Base-by-base conservation (phyloP, 2,888 invertebrate genomes). In the Cryptocephalus primarius region DNA sequence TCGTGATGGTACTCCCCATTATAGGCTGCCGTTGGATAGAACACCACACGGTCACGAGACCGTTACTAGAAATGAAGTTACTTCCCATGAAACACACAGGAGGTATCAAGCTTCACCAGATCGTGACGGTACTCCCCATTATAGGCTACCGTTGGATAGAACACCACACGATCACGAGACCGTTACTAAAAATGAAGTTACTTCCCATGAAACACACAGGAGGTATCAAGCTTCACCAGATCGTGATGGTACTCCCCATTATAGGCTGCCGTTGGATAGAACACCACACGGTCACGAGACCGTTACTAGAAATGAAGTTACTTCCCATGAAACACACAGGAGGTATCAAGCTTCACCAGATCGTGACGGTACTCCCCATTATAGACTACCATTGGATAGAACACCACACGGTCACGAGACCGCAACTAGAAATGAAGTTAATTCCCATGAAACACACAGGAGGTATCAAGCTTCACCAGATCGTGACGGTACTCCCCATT, bases 321-420 rank as follows among this genome's bases (percentile, higher is more conserved):
- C 36, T 13, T n/a, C n/a, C n/a, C n/a, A n/a, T 4, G 2, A 32
- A 4, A 40, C 9, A 8, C 10, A 32, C 8, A 22, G 8, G 13
- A 32, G 43, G 10, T 33, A 10, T 8, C 12, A 14, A 31, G 13
- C n/a, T 39, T 22, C 32, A 4, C 12, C 46, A n/a, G 31, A 38
- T 2, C 57, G 59, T 14, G 54, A 55, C 38, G 59, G 55, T 42
- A 59, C 60, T 14, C 66, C 68, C 8, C 60, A 61, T 42, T 68
- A 67, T 45, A 66, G 67, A 66, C 49, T 52, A 49, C 66, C 66
- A 36, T 53, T 68, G 34, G 64, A 68, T 48, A 57, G 60, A 49
- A 54, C 48, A 40, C 43, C 55, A 33, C 48, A 36, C 12, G 12
- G 55, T 42, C 55, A 22, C 53, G 1, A 55, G 12, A 11, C 40